Percentiles rank a stretch among this genome's conserved stretches.
These are phyloP conservation scores for Philotrypesis tridentata DNA, from an alignment of 1,140 invertebrate genomes.

Conservation along the genomic window DNA sequence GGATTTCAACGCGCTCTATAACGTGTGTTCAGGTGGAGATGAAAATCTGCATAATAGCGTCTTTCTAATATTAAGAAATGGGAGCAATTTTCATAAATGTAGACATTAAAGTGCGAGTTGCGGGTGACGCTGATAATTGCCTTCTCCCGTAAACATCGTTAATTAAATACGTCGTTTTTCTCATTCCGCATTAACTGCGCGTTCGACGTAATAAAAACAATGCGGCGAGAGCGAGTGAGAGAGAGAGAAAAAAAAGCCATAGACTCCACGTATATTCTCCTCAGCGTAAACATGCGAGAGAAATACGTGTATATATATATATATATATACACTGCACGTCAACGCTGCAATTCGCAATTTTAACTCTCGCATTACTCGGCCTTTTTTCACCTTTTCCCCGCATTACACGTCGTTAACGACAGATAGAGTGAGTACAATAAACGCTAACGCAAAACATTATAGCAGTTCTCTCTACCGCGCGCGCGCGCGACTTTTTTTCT, in stretches of 20 bases:
- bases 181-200: too few relatives aligned
- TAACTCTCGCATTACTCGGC: not conserved
- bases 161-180: not conserved
- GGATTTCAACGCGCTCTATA: not conserved
- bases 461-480: not conserved
- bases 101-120: too few relatives aligned
- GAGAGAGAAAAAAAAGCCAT: not conserved
- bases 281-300: too few relatives aligned
- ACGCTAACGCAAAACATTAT: not conserved
- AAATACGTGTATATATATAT: too few relatives aligned
- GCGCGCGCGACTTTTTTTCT: too few relatives aligned
- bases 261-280: not conserved
- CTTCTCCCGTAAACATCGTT: not conserved
- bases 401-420: not conserved
- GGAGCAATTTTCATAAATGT: not conserved
- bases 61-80: conserved; percentile 1
- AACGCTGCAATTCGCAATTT: not conserved
- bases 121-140: not conserved
- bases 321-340: too few relatives aligned
- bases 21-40: too few relatives aligned
- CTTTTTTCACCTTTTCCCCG: not conserved
- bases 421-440: not conserved
- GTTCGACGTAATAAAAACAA: not conserved
- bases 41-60: not conserved
- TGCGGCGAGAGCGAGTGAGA: not conserved